phyloP scores from a whole-genome alignment of 2,888 invertebrate species.

The Rhorus exstirpatorius region DNA sequence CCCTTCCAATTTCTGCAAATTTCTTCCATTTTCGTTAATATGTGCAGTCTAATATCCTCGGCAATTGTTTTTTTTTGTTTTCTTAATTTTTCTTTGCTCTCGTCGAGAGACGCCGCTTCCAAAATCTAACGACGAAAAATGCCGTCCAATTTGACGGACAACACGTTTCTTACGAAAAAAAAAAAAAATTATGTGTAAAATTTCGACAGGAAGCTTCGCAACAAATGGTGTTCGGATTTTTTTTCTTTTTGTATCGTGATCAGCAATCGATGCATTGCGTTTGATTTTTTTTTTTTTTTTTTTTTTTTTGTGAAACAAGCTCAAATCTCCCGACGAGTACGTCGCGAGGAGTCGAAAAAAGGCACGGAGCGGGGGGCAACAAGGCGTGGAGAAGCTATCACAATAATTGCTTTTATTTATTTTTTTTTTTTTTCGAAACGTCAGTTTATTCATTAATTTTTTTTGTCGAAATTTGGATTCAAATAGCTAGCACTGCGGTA shows the following conservation, averaged over 20 bases:
- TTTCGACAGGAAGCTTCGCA: slow-evolving; percentile 31
- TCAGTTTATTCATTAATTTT: too few species aligned
- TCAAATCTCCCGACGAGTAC: slow-evolving; percentile 66
- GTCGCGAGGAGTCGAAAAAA: slow-evolving; percentile 71
- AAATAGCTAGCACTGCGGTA: too few species aligned
- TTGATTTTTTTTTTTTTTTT: slow-evolving; percentile 19
- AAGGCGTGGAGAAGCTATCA: slow-evolving; percentile 76
- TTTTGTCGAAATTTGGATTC: too few species aligned
- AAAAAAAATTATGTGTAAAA: not conserved
- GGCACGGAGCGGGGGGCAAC: slow-evolving; percentile 75
- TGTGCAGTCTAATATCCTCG: slow-evolving; percentile 79
- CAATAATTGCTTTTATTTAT: slow-evolving; percentile 69
- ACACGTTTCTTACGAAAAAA: not conserved
- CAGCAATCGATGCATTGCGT: slow-evolving; percentile 7
- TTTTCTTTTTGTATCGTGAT: slow-evolving; percentile 17
- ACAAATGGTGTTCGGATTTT: slow-evolving; percentile 22
- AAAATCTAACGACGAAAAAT: slow-evolving; percentile 31
- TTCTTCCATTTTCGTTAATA: slow-evolving; percentile 58
- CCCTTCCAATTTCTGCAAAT: slow-evolving; percentile 62
- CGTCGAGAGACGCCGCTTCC: slow-evolving; percentile 73
- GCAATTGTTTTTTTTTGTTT: slow-evolving; percentile 70
- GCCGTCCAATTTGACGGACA: slow-evolving; percentile 21
- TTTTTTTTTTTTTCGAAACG: slow-evolving; percentile 4
- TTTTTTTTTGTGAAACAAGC: slow-evolving; percentile 56
- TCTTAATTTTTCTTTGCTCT: slow-evolving; percentile 69